phyloP scores from a whole-genome alignment of 1,140 invertebrate species.

The Leptopilina clavipes region DNA sequence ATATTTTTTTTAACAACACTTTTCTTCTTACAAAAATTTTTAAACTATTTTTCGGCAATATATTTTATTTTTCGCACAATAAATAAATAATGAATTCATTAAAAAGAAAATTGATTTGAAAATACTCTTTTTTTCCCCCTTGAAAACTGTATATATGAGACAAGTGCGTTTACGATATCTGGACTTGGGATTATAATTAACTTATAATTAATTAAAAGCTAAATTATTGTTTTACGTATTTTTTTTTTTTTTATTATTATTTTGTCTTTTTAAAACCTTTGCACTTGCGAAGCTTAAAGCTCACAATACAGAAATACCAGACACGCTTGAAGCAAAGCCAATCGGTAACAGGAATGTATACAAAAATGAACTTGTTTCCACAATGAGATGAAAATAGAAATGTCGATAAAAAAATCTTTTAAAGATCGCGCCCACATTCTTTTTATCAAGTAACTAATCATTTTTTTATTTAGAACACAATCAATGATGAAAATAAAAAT shows the following conservation, averaged over 20 bases:
- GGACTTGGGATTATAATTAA: conserved; percentile 26
- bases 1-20: neutral
- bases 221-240: neutral
- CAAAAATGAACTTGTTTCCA: conserved; percentile 10
- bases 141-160: neutral
- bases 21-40: neutral
- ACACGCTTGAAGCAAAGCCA: conserved; percentile 6
- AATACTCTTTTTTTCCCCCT: neutral
- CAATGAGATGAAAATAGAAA: conserved; percentile 14
- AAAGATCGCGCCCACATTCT: neutral
- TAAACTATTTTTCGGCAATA: neutral
- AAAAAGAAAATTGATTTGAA: too few species aligned
- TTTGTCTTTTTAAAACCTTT: neutral
- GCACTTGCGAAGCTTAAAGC: conserved; percentile 18
- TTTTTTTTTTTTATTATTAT: too few species aligned
- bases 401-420: neutral
- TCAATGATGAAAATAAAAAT: neutral
- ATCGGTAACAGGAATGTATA: conserved; percentile 28
- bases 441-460: neutral
- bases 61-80: too few species aligned
- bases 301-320: conserved; percentile 27
- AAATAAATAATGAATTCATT: too few species aligned
- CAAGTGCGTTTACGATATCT: conserved; percentile 9
- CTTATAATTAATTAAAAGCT: conserved; percentile 21
- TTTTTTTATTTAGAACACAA: neutral